Conservation (phyloP, 2,797 vertebrate genomes). For the Chaunax sp. region DNA sequence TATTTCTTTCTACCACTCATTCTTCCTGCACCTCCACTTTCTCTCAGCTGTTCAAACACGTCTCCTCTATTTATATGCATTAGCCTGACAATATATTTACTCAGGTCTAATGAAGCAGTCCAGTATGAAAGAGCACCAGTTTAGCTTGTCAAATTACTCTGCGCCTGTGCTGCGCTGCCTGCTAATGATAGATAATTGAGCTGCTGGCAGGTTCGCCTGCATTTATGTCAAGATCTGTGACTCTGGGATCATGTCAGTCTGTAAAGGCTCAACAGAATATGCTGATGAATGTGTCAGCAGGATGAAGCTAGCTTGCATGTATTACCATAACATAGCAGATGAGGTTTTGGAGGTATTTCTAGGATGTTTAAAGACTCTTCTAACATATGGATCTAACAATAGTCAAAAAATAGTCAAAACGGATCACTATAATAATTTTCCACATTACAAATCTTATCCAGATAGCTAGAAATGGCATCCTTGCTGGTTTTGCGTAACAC, state of each 20-base stretch:
- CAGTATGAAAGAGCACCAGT: constrained; percentile 88
- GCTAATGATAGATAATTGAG: constrained; percentile 91
- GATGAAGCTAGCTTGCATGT: not conserved
- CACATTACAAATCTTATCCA: no score
- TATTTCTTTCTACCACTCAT: constrained; percentile 23
- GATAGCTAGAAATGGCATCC: no score
- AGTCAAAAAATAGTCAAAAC: no score
- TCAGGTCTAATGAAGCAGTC: constrained; percentile 87
- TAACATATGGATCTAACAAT: no score
- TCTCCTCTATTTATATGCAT: constrained; percentile 86
- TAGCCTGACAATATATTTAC: constrained; percentile 88
- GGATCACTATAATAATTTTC: no score
- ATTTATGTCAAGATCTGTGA: constrained; percentile 31
- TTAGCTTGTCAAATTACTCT: constrained; percentile 90
- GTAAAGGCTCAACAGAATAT: not conserved
- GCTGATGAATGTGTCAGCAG: constrained; percentile 26
- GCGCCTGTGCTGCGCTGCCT: constrained; percentile 59
- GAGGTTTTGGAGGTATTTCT: not conserved
- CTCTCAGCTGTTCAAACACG: constrained; percentile 88
- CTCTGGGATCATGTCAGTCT: constrained; percentile 39
- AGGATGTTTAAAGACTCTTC: no score
- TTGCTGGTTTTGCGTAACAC: no score
- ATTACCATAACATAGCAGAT: not conserved
- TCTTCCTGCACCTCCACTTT: constrained; percentile 18
- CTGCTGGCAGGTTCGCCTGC: constrained; percentile 79